Conservation (phyloP, 2,113 vertebrate genomes). For the Naja naja region DNA sequence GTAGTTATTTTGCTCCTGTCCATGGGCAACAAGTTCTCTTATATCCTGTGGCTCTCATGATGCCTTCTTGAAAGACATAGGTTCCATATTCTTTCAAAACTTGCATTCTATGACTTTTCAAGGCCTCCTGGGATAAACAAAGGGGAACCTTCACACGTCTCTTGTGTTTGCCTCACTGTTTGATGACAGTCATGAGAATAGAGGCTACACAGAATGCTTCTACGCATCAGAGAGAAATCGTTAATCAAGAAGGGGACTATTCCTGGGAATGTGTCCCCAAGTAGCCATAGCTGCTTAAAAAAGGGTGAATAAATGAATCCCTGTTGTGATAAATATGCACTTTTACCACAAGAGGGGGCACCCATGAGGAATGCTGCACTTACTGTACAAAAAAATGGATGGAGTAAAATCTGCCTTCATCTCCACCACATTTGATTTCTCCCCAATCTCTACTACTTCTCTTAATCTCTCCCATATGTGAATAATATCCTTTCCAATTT, state of each 20-base stretch:
- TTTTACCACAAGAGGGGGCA: not conserved
- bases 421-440: not conserved
- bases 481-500: conserved; percentile 59
- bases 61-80: not conserved
- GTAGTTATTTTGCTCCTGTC: not conserved
- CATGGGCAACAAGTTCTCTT: not conserved
- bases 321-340: too few relatives aligned
- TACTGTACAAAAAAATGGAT: not conserved
- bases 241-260: not conserved
- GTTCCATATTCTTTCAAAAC: not conserved
- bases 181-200: not conserved
- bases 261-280: not conserved
- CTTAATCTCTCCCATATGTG: conserved; percentile 64
- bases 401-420: not conserved
- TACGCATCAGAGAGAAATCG: not conserved
- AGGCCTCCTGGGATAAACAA: not conserved
- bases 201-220: too few relatives aligned
- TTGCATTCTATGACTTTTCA: not conserved
- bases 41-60: not conserved
- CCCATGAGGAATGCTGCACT: not conserved
- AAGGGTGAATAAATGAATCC: not conserved
- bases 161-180: not conserved
- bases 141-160: not conserved
- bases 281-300: not conserved
- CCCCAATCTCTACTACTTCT: conserved; percentile 45